Percentiles rank a stretch among this genome's conserved stretches.
phyloP scores from a whole-genome alignment of 1,140 invertebrate genomes.

The Drosophila trapezifrons region DNA sequence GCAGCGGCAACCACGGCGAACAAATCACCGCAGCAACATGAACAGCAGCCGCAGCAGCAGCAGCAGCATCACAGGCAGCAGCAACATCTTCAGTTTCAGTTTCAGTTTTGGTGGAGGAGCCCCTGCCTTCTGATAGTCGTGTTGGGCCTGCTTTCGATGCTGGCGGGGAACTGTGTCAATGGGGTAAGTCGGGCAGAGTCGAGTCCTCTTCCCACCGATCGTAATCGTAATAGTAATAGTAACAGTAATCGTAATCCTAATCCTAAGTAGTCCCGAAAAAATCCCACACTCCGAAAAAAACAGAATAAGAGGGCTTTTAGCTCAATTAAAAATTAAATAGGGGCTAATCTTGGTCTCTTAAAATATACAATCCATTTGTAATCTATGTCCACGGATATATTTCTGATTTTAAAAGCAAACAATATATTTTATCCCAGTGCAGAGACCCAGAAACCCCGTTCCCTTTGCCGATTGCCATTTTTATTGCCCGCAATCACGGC shows the following conservation, averaged over 20 bases:
- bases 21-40: conserved; percentile 62
- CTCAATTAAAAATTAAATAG: neutral
- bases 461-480: conserved; percentile 20
- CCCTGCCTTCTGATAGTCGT: conserved; percentile 59
- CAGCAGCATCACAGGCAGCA: conserved; percentile 45
- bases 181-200: conserved; percentile 67
- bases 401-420: too few relatives aligned
- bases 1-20: conserved; percentile 55
- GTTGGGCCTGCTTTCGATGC: conserved; percentile 60
- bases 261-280: neutral
- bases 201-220: conserved; percentile 26
- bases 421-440: neutral
- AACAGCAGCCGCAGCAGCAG: conserved; percentile 29
- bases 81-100: conserved; percentile 44
- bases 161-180: conserved; percentile 83
- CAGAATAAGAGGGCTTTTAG: neutral
- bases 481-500: conserved; percentile 48
- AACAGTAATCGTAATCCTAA: conserved; percentile 8
- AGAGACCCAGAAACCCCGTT: neutral
- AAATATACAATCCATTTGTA: too few relatives aligned
- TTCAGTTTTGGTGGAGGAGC: conserved; percentile 10
- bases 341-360: too few relatives aligned
- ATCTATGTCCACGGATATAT: too few relatives aligned
- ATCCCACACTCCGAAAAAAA: neutral
- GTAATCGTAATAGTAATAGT: neutral